Evolutionary conservation across 2,888 invertebrate species (phyloP), one percentile per base, ranked within the genome.

Genomic region (Drosophila quinaria): DNA sequence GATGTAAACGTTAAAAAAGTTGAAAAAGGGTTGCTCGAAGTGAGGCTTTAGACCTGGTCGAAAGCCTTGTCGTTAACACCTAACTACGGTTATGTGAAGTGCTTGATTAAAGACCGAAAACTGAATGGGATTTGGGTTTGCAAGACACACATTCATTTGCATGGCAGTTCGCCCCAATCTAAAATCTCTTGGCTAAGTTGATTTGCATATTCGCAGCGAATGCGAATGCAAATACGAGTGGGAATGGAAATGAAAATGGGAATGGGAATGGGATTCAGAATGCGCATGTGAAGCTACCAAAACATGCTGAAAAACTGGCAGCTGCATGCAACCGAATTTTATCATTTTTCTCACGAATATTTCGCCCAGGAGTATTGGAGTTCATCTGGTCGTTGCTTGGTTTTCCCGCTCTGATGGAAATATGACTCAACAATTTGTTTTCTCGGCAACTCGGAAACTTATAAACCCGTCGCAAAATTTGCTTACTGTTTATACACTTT

Each of bases 121-220:
- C 39, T 52, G 59, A 35, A 13, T 41, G 39, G 17, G 41, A 55
- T 62, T 47, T 46, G 29, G n/a, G 41, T 17, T 52, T 39, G 35
- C 13, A 8, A 49, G 39, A 51, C 58, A 63, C 25, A 66, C 31
- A 59, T 73, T 81, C 75, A 85, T 87, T 82, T 75, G 79, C 81
- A 84, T 84, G 78, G 69, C 69, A 64, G 66, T 65, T 63, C 39
- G 29, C 47, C 51, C 35, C 29, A 31, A 58, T 63, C 55, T 49
- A 44, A 72, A 66, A 72, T 75, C 44, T 72, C 29, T 11, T 17
- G 46, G 62, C 60, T 55, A 56, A 60, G 46, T 41, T 46, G 65
- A 81, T 87, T 87, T 82, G 85, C 85, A 75, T 82, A 73, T 87
- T 83, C 61, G 63, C 41, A 71, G 56, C 33, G 76, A 74, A 55